Conservation (phyloP, 2,797 vertebrate species). For the Crypturellus tataupa region DNA sequence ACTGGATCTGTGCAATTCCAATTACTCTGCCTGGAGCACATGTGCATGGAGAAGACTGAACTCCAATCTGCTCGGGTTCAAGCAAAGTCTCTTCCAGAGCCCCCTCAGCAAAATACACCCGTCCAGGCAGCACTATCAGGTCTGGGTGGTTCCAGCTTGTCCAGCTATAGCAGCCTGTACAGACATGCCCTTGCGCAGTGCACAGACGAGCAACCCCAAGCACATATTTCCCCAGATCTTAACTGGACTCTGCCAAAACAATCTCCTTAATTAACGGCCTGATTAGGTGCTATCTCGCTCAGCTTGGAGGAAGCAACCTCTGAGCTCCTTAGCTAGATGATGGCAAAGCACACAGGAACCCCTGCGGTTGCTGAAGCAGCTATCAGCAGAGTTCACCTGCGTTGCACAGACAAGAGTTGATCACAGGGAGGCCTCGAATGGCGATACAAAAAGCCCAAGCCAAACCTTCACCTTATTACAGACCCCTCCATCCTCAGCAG, state of each 20-base stretch:
- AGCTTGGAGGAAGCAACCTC: not conserved
- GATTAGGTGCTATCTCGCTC: not conserved
- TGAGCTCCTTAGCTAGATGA: not conserved
- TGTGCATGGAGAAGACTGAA: fast-evolving
- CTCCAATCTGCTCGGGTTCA: not conserved
- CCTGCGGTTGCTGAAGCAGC: not conserved
- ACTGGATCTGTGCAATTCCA: not conserved
- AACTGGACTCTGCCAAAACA: not conserved
- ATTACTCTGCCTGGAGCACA: fast-evolving
- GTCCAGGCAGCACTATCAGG: not conserved
- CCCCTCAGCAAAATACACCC: not conserved
- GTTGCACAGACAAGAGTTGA: not conserved
- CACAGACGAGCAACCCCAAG: not conserved
- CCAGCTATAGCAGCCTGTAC: not conserved
- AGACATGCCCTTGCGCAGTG: not conserved
- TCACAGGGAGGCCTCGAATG: not conserved
- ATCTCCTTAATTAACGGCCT: not conserved
- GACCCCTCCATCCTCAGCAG: not conserved
- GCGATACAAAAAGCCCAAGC: not conserved
- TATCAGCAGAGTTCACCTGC: not conserved
- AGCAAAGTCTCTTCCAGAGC: not conserved
- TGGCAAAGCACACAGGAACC: not conserved
- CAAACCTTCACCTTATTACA: not conserved
- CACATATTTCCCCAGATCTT: not conserved
- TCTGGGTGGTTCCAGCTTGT: not conserved